Conservation (phyloP, 2,113 vertebrate species). For the Tretioscincus oriximinensis region DNA sequence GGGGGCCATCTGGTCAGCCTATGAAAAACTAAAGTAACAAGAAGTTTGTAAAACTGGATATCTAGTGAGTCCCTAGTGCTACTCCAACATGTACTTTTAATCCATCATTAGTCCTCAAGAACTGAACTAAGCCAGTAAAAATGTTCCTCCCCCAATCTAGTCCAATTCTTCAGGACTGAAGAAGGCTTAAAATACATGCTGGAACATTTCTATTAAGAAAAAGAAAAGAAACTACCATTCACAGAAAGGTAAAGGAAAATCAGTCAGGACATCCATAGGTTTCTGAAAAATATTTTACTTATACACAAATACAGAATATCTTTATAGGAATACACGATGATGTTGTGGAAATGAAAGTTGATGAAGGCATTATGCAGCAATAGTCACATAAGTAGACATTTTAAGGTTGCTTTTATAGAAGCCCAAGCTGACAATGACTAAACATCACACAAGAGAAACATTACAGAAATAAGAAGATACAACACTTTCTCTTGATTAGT, state of each 20-base stretch:
- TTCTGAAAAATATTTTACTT: constrained; percentile 16
- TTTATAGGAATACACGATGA: background rate
- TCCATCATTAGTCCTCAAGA: too few species aligned
- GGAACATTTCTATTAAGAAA: too few species aligned
- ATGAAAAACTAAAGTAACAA: too few species aligned
- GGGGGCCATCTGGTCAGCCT: too few species aligned
- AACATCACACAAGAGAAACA: background rate
- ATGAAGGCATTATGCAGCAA: background rate
- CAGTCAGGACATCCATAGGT: background rate
- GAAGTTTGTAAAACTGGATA: too few species aligned
- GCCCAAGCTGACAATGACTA: background rate
- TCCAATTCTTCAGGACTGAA: too few species aligned
- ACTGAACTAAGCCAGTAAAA: too few species aligned
- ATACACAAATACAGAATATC: background rate
- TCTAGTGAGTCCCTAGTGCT: too few species aligned
- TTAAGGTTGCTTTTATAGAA: background rate
- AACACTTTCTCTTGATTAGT: background rate
- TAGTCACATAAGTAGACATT: background rate
- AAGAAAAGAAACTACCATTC: background rate
- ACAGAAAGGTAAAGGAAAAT: background rate
- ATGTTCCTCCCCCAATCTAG: too few species aligned
- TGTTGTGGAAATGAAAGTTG: background rate
- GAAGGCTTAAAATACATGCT: too few species aligned
- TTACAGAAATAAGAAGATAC: background rate
- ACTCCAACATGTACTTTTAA: too few species aligned